Base-by-base conservation (phyloP, 2,888 invertebrate genomes). In the Argyra leucocephala region DNA sequence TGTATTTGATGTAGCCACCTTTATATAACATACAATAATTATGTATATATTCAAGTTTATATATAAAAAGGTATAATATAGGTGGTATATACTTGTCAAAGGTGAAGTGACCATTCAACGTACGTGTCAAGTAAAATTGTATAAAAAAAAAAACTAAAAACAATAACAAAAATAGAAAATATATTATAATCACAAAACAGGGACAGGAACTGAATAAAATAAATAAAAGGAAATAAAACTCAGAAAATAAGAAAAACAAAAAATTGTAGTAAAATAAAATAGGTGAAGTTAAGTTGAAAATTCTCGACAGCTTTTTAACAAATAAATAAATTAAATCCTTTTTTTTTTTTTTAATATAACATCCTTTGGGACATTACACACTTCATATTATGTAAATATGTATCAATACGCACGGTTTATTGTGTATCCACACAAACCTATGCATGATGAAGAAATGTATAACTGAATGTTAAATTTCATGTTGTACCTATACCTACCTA, bases 41-140 rank as follows among this genome's bases (percentile, higher is more conserved):
- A n/a, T n/a, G n/a, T n/a, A n/a, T n/a, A n/a, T n/a, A n/a, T n/a
- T n/a, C n/a, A n/a, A n/a, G n/a, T n/a, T n/a, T n/a, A n/a, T n/a
- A n/a, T n/a, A n/a, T n/a, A n/a, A n/a, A n/a, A n/a, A n/a, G n/a
- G n/a, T n/a, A n/a, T n/a, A n/a, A n/a, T n/a, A n/a, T n/a, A n/a
- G n/a, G n/a, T n/a, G n/a, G 9, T 48, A 3, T 48, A 18, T 48
- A 48, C 48, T 48, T 48, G 48, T 48, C 48, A 48, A 48, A 48
- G 48, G 48, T 48, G 48, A 48, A 48, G 48, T 48, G 48, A 48
- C 48, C 48, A 48, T 48, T 48, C 48, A 48, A 48, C 48, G 48
- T 48, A 48, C 48, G 48, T 48, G 48, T 48, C n/a, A 48, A 48
- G 18, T 48, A 48, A 48, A 48, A 48, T 48, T 18, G 5, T n/a